These are phyloP conservation scores for Drosophila helvetica DNA, from an alignment of 2,888 invertebrate genomes.

Conservation along the genomic window DNA sequence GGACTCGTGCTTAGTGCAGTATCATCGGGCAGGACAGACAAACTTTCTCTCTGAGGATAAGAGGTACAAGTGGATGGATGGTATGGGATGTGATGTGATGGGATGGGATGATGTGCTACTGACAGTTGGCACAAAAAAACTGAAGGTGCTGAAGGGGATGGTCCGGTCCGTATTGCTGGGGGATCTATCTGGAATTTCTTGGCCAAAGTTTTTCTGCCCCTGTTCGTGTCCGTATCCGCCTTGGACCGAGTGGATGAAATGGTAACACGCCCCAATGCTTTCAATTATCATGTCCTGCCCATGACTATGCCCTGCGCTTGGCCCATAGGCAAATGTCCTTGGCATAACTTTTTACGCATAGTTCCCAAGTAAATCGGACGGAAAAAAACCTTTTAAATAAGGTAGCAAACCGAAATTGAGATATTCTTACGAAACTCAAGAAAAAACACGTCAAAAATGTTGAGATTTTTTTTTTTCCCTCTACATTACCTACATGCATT, in stretches of 20 bases:
- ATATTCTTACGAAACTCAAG: neutral
- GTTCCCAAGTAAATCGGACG: conserved; percentile 19
- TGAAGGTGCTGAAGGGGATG: conserved; percentile 1
- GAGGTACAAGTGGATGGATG: neutral
- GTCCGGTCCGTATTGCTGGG: no score
- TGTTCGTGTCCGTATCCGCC: conserved; percentile 7
- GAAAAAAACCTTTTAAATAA: conserved; percentile 8
- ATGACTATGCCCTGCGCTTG: neutral
- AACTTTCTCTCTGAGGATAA: neutral
- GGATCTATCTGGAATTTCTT: conserved; percentile 14
- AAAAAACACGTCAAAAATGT: no score
- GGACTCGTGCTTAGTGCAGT: conserved; percentile 17
- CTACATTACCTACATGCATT: no score
- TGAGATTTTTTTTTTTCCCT: no score
- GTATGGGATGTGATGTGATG: neutral
- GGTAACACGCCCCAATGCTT: conserved; percentile 51
- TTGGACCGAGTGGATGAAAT: conserved; percentile 38
- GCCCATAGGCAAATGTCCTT: conserved; percentile 30
- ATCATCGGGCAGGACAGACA: conserved; percentile 16
- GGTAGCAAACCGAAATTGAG: neutral
- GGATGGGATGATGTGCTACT: conserved; percentile 9
- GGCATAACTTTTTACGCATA: conserved; percentile 21
- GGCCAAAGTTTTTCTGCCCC: conserved; percentile 19
- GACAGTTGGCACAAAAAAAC: conserved; percentile 23
- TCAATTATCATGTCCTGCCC: conserved; percentile 55